These are phyloP conservation scores for Cryptophagus acutangulus DNA, from an alignment of 2,888 invertebrate species.

Conservation along the genomic window DNA sequence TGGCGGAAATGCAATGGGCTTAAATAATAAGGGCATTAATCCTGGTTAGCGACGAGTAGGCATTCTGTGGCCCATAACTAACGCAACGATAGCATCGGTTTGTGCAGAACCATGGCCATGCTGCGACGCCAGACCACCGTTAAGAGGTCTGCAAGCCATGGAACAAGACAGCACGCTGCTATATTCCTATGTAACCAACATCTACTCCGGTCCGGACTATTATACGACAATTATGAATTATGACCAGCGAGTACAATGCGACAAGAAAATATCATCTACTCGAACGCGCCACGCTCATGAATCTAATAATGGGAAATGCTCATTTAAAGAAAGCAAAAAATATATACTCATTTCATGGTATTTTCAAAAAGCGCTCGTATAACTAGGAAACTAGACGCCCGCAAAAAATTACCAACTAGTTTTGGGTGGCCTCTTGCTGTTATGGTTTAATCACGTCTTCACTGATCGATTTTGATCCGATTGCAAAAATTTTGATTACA, in stretches of 20 bases:
- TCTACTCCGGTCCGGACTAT: neutral
- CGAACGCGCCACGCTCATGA: constrained; percentile 2
- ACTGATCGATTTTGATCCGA: too few species aligned
- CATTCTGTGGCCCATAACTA: constrained; percentile 46
- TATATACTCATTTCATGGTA: too few species aligned
- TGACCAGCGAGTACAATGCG: constrained; percentile 2
- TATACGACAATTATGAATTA: constrained; percentile 3
- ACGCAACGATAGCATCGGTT: constrained; percentile 41
- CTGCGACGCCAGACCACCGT: constrained; percentile 33
- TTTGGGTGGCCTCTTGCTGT: too few species aligned
- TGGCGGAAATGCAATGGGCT: constrained; percentile 24
- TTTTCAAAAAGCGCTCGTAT: too few species aligned
- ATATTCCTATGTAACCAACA: too few species aligned
- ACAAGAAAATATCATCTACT: neutral
- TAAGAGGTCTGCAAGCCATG: constrained; percentile 25
- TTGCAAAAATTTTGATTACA: too few species aligned
- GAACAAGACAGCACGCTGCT: constrained; percentile 19
- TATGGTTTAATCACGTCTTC: too few species aligned
- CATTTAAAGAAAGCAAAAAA: too few species aligned
- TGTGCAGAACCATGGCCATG: constrained; percentile 32
- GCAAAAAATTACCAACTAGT: too few species aligned
- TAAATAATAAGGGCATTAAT: constrained; percentile 46
- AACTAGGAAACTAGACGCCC: too few species aligned
- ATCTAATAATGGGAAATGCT: too few species aligned
- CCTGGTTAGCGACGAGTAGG: constrained; percentile 42